phyloP scores from a whole-genome alignment of 2,888 invertebrate species.

The Caenorhabditis drosophilae region DNA sequence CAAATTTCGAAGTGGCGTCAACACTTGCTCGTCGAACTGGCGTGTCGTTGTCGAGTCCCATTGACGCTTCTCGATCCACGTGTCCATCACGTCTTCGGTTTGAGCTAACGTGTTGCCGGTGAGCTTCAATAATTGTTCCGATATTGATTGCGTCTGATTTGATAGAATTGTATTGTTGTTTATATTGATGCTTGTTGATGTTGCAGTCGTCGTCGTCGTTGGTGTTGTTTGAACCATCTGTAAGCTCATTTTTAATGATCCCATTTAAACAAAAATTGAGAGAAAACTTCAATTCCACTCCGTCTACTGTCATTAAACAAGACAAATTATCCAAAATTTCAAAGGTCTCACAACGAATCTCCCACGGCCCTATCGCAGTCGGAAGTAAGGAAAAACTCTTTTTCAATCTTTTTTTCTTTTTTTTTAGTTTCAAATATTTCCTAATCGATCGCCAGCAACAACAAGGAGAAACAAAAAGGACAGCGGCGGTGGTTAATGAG shows the following conservation, averaged over 20 bases:
- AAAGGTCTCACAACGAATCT: too few species aligned
- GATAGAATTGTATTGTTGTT: constrained; percentile 31
- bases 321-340: neutral
- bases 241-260: neutral
- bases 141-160: constrained; percentile 26
- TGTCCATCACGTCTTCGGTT: constrained; percentile 25
- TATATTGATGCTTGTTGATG: constrained; percentile 7
- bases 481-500: too few species aligned
- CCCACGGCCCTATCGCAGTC: too few species aligned
- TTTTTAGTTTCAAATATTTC: too few species aligned
- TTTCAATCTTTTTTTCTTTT: too few species aligned
- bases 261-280: neutral
- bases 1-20: constrained; percentile 38
- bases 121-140: constrained; percentile 20
- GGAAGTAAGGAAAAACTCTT: too few species aligned
- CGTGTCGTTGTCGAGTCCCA: constrained; percentile 18
- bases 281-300: neutral
- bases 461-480: too few species aligned
- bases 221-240: constrained; percentile 32
- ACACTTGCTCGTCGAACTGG: constrained; percentile 23
- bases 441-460: too few species aligned
- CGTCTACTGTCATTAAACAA: neutral
- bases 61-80: constrained; percentile 26
- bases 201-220: too few species aligned
- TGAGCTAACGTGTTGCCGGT: constrained; percentile 19